phyloP scores from a whole-genome alignment of 2,888 invertebrate species.

The Polietes domitor region DNA sequence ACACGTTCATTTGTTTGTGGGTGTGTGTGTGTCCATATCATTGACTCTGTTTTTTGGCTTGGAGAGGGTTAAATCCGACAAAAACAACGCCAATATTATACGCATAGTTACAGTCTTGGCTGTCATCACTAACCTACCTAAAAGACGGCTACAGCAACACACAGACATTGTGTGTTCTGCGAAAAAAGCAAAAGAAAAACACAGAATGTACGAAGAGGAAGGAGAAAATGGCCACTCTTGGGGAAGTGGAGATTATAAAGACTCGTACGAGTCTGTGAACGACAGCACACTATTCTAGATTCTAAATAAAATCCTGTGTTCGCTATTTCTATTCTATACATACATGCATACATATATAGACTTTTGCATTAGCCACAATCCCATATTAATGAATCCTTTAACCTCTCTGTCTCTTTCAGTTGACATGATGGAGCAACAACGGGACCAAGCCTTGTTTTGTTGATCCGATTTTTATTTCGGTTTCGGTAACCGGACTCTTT shows the following conservation, averaged over 20 bases:
- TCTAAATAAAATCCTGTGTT: no score
- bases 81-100: background rate
- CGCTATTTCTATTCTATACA: background rate
- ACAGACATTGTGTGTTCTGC: background rate
- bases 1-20: background rate
- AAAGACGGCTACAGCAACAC: background rate
- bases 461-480: constrained; percentile 27
- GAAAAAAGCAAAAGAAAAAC: background rate
- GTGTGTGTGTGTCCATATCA: background rate
- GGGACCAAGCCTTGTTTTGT: constrained; percentile 55
- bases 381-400: background rate
- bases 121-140: constrained; percentile 27
- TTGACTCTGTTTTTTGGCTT: background rate
- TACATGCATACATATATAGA: background rate
- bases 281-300: no score
- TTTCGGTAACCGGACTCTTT: constrained; percentile 44
- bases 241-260: background rate
- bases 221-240: background rate
- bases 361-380: background rate
- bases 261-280: no score
- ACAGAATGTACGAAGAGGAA: no score
- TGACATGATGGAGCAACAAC: constrained; percentile 44
- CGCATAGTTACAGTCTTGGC: constrained; percentile 23
- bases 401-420: constrained; percentile 38
- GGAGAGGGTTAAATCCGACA: background rate